A percentile compares a stretch with the other conserved stretches of the same genome.
These are phyloP conservation scores for Lethenteron reissneri DNA, from an alignment of 2,113 vertebrate species.

Conservation along the genomic window DNA sequence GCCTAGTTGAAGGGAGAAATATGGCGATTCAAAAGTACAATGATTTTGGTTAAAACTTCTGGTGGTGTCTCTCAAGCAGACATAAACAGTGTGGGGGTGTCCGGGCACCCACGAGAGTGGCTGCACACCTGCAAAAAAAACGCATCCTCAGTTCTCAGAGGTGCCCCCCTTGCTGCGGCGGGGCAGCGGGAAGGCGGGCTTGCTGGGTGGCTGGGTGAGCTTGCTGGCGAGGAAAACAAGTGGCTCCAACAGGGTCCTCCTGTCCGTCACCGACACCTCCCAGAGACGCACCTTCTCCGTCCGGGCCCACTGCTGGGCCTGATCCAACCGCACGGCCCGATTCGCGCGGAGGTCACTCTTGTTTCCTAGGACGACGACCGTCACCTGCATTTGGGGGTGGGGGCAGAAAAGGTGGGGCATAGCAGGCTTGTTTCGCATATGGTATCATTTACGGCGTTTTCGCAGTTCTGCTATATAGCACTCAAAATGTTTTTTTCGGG, in stretches of 20 bases:
- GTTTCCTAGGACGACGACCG: conserved; percentile 62
- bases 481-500: too few relatives aligned
- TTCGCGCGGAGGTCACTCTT: conserved; percentile 53
- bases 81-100: too few relatives aligned
- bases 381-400: conserved; percentile 26
- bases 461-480: too few relatives aligned
- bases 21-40: too few relatives aligned
- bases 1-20: too few relatives aligned
- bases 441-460: too few relatives aligned
- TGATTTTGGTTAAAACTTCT: too few relatives aligned
- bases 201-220: conserved; percentile 74
- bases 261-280: conserved; percentile 64
- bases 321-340: conserved; percentile 55
- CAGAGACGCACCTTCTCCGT: conserved; percentile 66
- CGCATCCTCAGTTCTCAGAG: conserved; percentile 33
- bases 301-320: conserved; percentile 62
- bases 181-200: conserved; percentile 61
- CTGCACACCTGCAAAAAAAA: neutral
- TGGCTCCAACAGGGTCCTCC: conserved; percentile 55
- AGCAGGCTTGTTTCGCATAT: too few relatives aligned
- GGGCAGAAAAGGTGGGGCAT: too few relatives aligned
- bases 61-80: too few relatives aligned
- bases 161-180: conserved; percentile 67
- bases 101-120: too few relatives aligned
- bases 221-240: conserved; percentile 66